These are phyloP conservation scores for Paraescarpia echinospica DNA, from an alignment of 1,140 invertebrate genomes.

Conservation along the genomic window DNA sequence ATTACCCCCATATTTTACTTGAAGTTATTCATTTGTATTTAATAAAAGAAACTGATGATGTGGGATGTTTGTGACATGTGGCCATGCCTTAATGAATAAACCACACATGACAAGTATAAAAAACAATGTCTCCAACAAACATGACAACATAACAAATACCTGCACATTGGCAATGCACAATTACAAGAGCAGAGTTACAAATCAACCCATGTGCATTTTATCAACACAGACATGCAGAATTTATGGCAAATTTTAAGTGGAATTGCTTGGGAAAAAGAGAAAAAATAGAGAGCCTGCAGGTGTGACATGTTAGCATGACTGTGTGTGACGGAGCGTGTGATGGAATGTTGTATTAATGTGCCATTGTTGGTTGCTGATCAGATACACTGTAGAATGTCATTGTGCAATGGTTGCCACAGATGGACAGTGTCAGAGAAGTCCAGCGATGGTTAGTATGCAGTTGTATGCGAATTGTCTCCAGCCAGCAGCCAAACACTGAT, in stretches of 20 bases:
- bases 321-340: background rate
- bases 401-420: background rate
- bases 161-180: background rate
- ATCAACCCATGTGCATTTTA: background rate
- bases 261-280: background rate
- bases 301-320: background rate
- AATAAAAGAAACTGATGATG: background rate
- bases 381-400: background rate
- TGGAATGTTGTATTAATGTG: background rate
- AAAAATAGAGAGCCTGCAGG: background rate
- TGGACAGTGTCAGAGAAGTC: background rate
- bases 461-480: background rate
- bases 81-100: background rate
- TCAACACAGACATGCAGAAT: background rate
- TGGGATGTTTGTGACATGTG: background rate
- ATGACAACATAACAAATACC: background rate
- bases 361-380: background rate
- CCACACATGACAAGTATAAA: background rate
- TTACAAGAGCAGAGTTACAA: background rate
- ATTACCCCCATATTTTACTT: background rate
- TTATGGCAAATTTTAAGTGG: background rate
- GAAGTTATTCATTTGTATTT: background rate
- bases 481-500: background rate
- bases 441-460: background rate
- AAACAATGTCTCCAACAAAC: background rate